A percentile compares a stretch with the other conserved stretches of the same genome.
Evolutionary conservation across 2,113 vertebrate species (phyloP).

Genomic region (Cygnus buccinator): DNA sequence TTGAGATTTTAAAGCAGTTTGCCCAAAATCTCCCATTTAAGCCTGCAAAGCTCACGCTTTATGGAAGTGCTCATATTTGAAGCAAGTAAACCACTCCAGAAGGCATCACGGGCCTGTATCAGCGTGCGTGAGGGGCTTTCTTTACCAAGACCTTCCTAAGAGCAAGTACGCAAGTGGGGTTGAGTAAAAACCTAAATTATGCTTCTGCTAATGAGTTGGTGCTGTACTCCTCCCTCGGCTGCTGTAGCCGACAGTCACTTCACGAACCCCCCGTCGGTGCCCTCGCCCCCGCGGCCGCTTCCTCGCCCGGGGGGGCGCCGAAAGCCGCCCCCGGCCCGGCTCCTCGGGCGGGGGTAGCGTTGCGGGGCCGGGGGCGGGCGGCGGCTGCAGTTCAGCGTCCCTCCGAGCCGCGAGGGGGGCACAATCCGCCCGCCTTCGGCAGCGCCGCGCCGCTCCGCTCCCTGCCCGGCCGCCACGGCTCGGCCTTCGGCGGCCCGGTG

Average conservation of each 20-base stretch:
- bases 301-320: no score
- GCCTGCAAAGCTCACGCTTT: neutral
- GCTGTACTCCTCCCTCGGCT: neutral
- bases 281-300: no score
- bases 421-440: no score
- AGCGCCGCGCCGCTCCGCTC: no score
- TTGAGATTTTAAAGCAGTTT: neutral
- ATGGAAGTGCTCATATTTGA: neutral
- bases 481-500: no score
- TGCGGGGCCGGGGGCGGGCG: no score
- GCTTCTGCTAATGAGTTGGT: neutral
- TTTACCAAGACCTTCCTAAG: neutral
- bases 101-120: fast-evolving
- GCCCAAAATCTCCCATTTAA: neutral
- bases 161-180: neutral
- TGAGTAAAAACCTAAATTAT: neutral
- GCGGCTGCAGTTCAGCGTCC: no score
- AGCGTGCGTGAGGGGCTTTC: neutral
- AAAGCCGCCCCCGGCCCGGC: no score
- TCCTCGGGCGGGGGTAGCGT: no score
- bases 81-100: neutral
- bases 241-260: neutral
- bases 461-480: no score
- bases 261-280: no score
- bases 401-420: no score